A percentile compares a stretch with the other conserved stretches of the same genome.
phyloP scores from a whole-genome alignment of 2,888 invertebrate species.

The Clostera curtula region DNA sequence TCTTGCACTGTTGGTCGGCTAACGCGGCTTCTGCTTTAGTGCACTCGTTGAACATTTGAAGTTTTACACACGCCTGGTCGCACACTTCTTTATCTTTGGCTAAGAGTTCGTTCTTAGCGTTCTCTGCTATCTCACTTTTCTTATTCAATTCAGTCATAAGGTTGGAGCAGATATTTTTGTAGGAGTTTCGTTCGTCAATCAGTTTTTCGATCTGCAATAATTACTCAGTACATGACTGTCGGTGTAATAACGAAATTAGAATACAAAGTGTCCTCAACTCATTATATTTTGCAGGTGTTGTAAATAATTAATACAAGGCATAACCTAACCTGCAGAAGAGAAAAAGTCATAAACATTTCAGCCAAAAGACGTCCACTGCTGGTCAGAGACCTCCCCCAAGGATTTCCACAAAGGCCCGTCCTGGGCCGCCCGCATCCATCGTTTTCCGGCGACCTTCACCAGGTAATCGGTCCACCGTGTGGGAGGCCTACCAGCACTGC shows the following conservation, averaged over 20 bases:
- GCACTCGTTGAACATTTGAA: conserved; percentile 35
- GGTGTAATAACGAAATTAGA: too few species aligned
- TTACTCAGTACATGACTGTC: neutral
- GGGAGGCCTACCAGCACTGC: too few species aligned
- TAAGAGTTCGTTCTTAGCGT: conserved; percentile 24
- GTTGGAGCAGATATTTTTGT: conserved; percentile 27
- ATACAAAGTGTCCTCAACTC: neutral
- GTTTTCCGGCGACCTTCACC: too few species aligned
- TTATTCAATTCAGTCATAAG: conserved; percentile 29
- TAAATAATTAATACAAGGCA: too few species aligned
- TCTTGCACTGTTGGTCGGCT: conserved; percentile 39
- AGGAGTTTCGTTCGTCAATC: conserved; percentile 39
- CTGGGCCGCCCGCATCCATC: too few species aligned
- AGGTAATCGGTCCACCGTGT: too few species aligned
- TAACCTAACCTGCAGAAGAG: too few species aligned
- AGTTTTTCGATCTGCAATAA: conserved; percentile 37
- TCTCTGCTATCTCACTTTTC: conserved; percentile 26
- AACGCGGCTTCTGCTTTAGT: conserved; percentile 32
- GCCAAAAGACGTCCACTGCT: too few species aligned
- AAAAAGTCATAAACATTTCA: too few species aligned
- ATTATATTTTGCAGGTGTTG: too few species aligned
- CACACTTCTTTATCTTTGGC: conserved; percentile 39
- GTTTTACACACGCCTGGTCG: conserved; percentile 30
- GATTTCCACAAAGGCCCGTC: too few species aligned
- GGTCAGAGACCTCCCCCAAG: too few species aligned